Percentiles rank a stretch among this genome's conserved stretches.
phyloP scores from a whole-genome alignment of 2,113 vertebrate genomes.

The Bubo scandiacus region DNA sequence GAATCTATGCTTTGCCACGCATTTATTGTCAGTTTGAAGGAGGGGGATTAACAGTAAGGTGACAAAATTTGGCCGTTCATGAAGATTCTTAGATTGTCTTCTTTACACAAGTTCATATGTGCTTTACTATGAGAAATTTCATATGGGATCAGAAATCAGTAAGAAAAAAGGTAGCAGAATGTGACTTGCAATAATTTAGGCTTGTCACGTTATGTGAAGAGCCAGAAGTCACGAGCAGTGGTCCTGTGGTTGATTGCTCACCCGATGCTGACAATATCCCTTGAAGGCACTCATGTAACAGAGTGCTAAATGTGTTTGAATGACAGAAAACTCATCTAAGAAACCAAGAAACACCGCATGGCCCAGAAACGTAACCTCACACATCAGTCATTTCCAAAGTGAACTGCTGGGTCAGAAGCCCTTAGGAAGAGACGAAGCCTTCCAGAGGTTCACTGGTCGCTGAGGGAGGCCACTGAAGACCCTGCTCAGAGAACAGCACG shows the following conservation, averaged over 20 bases:
- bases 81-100: not conserved
- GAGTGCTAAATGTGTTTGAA: not conserved
- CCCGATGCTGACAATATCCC: not conserved
- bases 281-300: not conserved
- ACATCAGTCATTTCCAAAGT: not conserved
- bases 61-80: not conserved
- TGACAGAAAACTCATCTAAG: not conserved
- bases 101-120: not conserved
- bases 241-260: not conserved
- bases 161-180: not conserved
- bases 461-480: not conserved
- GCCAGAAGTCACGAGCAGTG: not conserved
- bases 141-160: not conserved
- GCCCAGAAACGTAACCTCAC: not conserved
- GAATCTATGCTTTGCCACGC: not conserved
- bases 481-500: not conserved
- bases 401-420: not conserved
- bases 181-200: not conserved
- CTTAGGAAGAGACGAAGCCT: not conserved
- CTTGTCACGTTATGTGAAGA: not conserved
- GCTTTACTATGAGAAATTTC: not conserved
- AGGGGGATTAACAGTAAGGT: not conserved
- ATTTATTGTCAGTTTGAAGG: not conserved
- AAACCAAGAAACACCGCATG: not conserved
- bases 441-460: not conserved